phyloP scores from a whole-genome alignment of 2,113 vertebrate genomes.

The Psettodes erumei region DNA sequence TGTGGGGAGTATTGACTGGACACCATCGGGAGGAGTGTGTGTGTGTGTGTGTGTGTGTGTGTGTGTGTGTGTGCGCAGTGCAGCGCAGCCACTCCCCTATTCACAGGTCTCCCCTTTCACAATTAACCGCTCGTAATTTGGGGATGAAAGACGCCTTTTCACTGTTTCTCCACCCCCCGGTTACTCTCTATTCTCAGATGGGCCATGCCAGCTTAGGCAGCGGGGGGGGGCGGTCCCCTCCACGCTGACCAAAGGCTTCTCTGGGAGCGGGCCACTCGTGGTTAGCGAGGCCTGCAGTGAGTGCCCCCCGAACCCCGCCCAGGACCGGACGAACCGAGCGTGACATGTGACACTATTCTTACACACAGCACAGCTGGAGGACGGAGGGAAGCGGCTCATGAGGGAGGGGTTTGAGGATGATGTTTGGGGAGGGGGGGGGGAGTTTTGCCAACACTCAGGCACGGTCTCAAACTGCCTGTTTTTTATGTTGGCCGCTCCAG shows the following conservation, averaged over 20 bases:
- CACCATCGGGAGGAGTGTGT: constrained; percentile 32
- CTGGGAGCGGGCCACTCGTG: constrained; percentile 54
- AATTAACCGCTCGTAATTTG: constrained; percentile 83
- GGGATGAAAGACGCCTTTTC: constrained; percentile 75
- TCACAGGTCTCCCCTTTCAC: constrained; percentile 79
- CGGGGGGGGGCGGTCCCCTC: constrained; percentile 30
- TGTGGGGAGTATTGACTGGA: constrained; percentile 61
- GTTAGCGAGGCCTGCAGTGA: constrained; percentile 64
- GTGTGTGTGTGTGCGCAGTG: too few relatives aligned
- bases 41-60: too few relatives aligned
- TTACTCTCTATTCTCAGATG: constrained; percentile 49
- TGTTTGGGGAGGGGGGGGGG: constrained; percentile 18
- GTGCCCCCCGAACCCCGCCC: constrained; percentile 46
- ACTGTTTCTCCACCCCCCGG: constrained; percentile 43
- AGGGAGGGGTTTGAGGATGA: constrained; percentile 13
- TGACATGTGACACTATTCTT: constrained; percentile 70
- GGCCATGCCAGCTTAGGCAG: constrained; percentile 71
- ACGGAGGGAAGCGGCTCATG: constrained; percentile 38
- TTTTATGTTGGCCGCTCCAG: constrained; percentile 26
- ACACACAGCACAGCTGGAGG: constrained; percentile 60
- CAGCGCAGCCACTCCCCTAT: constrained; percentile 69
- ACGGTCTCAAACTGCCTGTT: constrained; percentile 52
- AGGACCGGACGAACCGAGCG: constrained; percentile 35
- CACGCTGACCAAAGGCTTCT: constrained; percentile 56
- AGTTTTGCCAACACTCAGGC: constrained; percentile 61